Percentiles rank a stretch among this genome's conserved stretches.
These are phyloP conservation scores for Temnothorax longispinosus DNA, from an alignment of 1,140 invertebrate genomes.

Conservation along the genomic window DNA sequence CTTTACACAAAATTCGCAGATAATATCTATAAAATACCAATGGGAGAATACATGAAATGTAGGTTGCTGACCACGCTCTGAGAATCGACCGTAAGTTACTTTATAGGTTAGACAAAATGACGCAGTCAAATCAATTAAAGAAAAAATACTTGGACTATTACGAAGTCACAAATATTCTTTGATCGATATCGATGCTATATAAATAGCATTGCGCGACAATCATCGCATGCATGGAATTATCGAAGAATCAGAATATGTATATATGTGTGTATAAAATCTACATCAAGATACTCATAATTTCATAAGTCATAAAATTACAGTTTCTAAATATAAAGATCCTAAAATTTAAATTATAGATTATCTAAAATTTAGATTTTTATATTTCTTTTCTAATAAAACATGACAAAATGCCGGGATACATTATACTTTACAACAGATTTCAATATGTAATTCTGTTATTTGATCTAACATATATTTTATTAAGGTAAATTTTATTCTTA, in stretches of 20 bases:
- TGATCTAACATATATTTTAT: not conserved
- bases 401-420: not conserved
- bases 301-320: not conserved
- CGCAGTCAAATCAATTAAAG: not conserved
- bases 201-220: not conserved
- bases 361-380: not conserved
- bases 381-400: not conserved
- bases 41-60: slow-evolving; percentile 35
- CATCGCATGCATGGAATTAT: not conserved
- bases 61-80: slow-evolving; percentile 44
- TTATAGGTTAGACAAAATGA: not conserved
- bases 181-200: not conserved
- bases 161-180: not conserved
- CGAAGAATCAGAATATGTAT: not conserved
- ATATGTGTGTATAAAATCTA: not conserved
- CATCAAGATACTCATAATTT: not conserved
- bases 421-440: not conserved
- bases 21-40: slow-evolving; percentile 67
- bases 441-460: not conserved
- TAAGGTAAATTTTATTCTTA: not conserved
- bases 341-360: not conserved
- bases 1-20: slow-evolving; percentile 52
- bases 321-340: not conserved
- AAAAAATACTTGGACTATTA: not conserved
- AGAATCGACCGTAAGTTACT: slow-evolving; percentile 3